These are phyloP conservation scores for Palythoa caribaeorum DNA, from an alignment of 92 coral and sea anemone species.

Conservation along the genomic window DNA sequence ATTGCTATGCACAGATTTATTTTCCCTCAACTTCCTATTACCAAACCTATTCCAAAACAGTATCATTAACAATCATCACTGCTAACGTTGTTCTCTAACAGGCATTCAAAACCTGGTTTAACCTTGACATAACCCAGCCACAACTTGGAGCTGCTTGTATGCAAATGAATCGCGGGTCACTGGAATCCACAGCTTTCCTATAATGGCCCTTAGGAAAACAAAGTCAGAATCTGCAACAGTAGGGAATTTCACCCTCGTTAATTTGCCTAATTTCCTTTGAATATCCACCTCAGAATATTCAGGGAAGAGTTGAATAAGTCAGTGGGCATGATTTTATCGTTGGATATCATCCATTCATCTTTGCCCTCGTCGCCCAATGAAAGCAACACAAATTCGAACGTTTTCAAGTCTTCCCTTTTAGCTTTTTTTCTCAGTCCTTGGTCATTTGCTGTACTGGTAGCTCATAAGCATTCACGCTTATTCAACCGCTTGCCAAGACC, in stretches of 20 bases:
- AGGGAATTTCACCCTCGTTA: constrained; percentile 39
- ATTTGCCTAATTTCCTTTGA: constrained; percentile 42
- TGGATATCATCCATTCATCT: too few species aligned
- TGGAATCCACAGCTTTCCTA: constrained; percentile 38
- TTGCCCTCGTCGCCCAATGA: too few species aligned
- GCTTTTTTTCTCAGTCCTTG: too few species aligned
- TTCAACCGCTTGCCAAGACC: too few species aligned
- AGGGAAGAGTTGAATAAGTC: constrained; percentile 30
- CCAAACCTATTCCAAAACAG: constrained; percentile 7
- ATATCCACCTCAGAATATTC: constrained; percentile 45
- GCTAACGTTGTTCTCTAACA: constrained; percentile 42
- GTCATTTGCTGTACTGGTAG: too few species aligned
- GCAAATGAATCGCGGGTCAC: constrained; percentile 49
- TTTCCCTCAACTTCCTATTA: constrained; percentile 39
- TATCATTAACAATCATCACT: constrained; percentile 49
- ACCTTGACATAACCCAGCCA: constrained; percentile 46
- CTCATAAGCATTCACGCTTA: too few species aligned
- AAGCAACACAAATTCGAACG: too few species aligned
- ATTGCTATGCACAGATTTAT: background rate
- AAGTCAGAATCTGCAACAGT: constrained; percentile 43
- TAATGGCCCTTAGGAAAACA: constrained; percentile 39
- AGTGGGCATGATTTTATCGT: too few species aligned
- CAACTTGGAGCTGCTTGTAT: constrained; percentile 45
- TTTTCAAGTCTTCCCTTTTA: too few species aligned
- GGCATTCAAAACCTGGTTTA: constrained; percentile 57